Evolutionary conservation across 2,888 invertebrate species (phyloP).

Genomic region (Trypoxylon attenuatum): DNA sequence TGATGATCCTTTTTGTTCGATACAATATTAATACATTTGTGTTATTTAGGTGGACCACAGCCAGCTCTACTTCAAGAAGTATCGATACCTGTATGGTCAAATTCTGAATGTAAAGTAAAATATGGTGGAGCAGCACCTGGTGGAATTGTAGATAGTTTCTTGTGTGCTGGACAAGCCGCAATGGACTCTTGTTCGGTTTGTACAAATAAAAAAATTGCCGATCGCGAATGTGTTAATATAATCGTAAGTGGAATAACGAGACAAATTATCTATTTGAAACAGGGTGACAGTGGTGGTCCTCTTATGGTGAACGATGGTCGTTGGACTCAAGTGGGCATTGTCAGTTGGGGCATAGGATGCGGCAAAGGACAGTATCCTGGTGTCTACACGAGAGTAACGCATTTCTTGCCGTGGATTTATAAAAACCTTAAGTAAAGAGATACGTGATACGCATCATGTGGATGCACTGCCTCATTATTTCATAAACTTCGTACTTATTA

Average conservation of each 20-base stretch:
- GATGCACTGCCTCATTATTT: not conserved
- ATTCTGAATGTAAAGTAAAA: conserved; percentile 84
- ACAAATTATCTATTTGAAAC: conserved; percentile 44
- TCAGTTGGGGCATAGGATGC: conserved; percentile 94
- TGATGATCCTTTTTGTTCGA: not conserved
- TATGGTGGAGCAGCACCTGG: conserved; percentile 92
- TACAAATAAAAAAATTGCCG: too few species aligned
- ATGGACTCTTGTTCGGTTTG: conserved; percentile 94
- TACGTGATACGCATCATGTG: not conserved
- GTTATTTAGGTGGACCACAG: conserved; percentile 83
- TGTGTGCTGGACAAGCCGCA: conserved; percentile 89
- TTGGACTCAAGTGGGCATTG: conserved; percentile 91
- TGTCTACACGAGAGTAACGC: conserved; percentile 89
- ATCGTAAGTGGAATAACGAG: not conserved
- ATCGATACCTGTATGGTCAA: conserved; percentile 88
- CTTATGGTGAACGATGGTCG: conserved; percentile 86
- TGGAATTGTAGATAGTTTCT: conserved; percentile 90
- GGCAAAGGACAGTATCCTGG: conserved; percentile 94
- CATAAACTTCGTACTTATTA: too few species aligned
- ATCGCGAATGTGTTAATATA: not conserved
- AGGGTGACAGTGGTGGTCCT: conserved; percentile 94
- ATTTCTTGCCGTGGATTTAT: conserved; percentile 89
- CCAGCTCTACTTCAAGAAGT: conserved; percentile 89
- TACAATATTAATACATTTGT: not conserved
- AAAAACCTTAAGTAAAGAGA: conserved; percentile 83